Evolutionary conservation across 1,140 invertebrate genomes (phyloP), one percentile per base, ranked within the genome.

Genomic region (Tetramorium simillimum): DNA sequence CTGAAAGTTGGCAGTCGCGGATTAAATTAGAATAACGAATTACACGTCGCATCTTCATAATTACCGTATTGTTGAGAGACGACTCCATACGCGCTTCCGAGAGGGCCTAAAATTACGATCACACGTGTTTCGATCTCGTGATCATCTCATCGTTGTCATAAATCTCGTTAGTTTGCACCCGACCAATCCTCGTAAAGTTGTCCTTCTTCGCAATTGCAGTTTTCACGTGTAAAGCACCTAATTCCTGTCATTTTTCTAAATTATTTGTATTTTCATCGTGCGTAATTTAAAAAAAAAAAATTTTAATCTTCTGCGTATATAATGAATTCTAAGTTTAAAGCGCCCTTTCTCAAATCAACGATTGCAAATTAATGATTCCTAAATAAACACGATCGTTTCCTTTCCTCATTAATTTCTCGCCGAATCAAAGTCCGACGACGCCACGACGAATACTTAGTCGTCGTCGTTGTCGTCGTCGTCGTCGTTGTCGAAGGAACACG

Each of bases 21-120:
- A 67, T 78, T 40, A 78, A 85, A 85, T 63, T 76, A 85, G 82
- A 78, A 58, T 78, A 67, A 85, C 49, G 82, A 77, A 73, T 49
- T 65, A n/a, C 28, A n/a, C 33, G 49, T 46, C 58, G 73, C 58
- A 51, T n/a, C 28, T 63, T 12, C 6, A 46, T 78, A 85, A 85
- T 85, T 85, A 78, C 7, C 73, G 16, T 67, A 85, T 85, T 78
- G 82, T 78, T 56, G 82, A 78, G 33, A 63, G 82, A 85, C 16
- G 73, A 77, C 65, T 63, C n/a, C 14, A 24, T 21, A 7, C 40
- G 28, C 6, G 40, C 46, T 76, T 78, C 60, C 18, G 10, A 62
- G 46, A 51, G 60, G 21, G 3, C 58, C 56, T 75, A 73, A 84
- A 84, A 84, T 84, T 84, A 62, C 14, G n/a, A 46, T 46, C 53